Evolutionary conservation across 2,797 vertebrate genomes (phyloP).

Genomic region (Limnodromus scolopaceus): DNA sequence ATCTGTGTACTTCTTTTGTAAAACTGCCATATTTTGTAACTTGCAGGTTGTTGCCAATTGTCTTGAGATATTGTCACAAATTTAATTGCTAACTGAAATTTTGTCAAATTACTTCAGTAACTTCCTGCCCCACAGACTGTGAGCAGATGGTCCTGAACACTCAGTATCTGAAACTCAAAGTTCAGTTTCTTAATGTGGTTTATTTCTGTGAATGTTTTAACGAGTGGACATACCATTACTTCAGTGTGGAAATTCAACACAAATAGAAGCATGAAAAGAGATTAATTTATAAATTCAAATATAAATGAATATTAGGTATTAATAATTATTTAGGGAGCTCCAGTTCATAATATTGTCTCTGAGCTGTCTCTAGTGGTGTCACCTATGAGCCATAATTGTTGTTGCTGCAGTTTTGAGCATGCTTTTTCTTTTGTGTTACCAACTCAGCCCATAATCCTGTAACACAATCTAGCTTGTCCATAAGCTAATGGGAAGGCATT

Average conservation of each 20-base stretch:
- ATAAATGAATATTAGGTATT: not conserved
- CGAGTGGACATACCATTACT: not conserved
- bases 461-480: constrained; percentile 25
- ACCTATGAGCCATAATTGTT: not conserved
- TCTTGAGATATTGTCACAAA: constrained; percentile 16
- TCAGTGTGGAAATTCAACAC: not conserved
- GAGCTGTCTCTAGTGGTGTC: not conserved
- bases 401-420: not conserved
- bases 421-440: not conserved
- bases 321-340: not conserved
- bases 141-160: not conserved
- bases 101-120: not conserved
- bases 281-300: not conserved
- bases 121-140: not conserved
- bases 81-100: not conserved
- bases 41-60: not conserved
- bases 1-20: not conserved
- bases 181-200: not conserved
- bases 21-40: not conserved
- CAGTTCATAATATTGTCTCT: not conserved
- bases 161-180: not conserved
- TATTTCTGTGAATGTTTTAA: not conserved
- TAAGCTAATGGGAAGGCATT: constrained; percentile 34
- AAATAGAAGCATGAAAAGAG: not conserved
- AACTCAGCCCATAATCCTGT: not conserved